Evolutionary conservation across 2,888 invertebrate genomes (phyloP).

Genomic region (Drosophila formosana): DNA sequence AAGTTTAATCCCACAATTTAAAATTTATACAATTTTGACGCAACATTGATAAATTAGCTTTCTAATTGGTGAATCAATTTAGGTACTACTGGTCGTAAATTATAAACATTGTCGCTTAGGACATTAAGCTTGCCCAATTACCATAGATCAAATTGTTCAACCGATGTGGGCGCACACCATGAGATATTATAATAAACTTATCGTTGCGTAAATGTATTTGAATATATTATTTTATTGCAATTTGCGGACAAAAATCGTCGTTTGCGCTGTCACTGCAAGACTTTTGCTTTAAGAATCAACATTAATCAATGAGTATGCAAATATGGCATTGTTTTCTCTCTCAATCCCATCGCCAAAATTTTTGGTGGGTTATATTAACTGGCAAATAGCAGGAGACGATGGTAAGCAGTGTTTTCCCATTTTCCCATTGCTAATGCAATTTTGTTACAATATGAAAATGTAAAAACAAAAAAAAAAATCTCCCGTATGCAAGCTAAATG

Average conservation of each 20-base stretch:
- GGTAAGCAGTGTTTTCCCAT: slow-evolving; percentile 5
- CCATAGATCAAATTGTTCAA: slow-evolving; percentile 63
- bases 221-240: slow-evolving; percentile 69
- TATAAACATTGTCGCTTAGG: slow-evolving; percentile 65
- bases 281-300: slow-evolving; percentile 52
- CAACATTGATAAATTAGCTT: background rate
- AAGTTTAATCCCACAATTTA: background rate
- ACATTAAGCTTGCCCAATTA: slow-evolving; percentile 71
- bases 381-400: slow-evolving; percentile 28
- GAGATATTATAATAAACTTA: slow-evolving; percentile 12
- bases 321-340: slow-evolving; percentile 27
- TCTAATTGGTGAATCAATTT: slow-evolving; percentile 10
- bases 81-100: slow-evolving; percentile 45
- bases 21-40: background rate
- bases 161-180: slow-evolving; percentile 39
- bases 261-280: slow-evolving; percentile 59
- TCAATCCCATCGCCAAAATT: slow-evolving; percentile 2
- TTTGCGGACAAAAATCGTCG: slow-evolving; percentile 23
- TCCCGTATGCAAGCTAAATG: slow-evolving; percentile 23
- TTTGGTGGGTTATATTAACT: slow-evolving; percentile 42
- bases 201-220: slow-evolving; percentile 44
- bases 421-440: slow-evolving; percentile 49
- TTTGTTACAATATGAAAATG: slow-evolving; percentile 50
- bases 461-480: slow-evolving; percentile 35
- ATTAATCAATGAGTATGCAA: slow-evolving; percentile 66